Conservation (phyloP, 1,140 invertebrate genomes). For the Dufourea novaeangliae region DNA sequence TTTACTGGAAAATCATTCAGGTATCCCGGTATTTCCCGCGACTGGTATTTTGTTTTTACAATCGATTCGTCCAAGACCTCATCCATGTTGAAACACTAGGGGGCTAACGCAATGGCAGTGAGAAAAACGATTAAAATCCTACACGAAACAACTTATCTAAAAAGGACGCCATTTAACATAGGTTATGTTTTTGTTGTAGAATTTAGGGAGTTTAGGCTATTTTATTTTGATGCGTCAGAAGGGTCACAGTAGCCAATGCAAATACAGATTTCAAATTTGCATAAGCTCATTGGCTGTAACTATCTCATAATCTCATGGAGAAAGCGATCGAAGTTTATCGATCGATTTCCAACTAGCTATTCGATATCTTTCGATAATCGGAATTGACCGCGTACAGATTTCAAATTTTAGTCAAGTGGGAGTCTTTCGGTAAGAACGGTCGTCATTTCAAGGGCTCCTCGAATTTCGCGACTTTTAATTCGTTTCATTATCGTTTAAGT, state of each 20-base stretch:
- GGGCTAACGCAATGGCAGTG: background rate
- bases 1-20: constrained; percentile 73
- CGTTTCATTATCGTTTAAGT: background rate
- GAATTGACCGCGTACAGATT: background rate
- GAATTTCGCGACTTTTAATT: background rate
- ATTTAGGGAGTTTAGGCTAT: constrained; percentile 14
- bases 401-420: constrained; percentile 1
- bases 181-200: constrained; percentile 65
- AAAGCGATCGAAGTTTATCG: background rate
- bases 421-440: too few relatives aligned
- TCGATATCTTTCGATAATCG: constrained; percentile 32
- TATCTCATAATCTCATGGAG: background rate
- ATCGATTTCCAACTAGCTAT: constrained; percentile 29
- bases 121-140: constrained; percentile 5
- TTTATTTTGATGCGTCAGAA: constrained; percentile 19
- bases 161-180: constrained; percentile 58
- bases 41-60: constrained; percentile 62
- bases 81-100: constrained; percentile 59
- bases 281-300: constrained; percentile 14
- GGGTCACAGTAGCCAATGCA: constrained; percentile 6
- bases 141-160: constrained; percentile 36
- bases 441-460: background rate
- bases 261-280: constrained; percentile 9
- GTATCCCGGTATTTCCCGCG: constrained; percentile 60
- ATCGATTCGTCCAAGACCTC: constrained; percentile 69